Evolutionary conservation across 2,888 invertebrate species (phyloP), one percentile per base, ranked within the genome.

Genomic region (Aphidius colemani): DNA sequence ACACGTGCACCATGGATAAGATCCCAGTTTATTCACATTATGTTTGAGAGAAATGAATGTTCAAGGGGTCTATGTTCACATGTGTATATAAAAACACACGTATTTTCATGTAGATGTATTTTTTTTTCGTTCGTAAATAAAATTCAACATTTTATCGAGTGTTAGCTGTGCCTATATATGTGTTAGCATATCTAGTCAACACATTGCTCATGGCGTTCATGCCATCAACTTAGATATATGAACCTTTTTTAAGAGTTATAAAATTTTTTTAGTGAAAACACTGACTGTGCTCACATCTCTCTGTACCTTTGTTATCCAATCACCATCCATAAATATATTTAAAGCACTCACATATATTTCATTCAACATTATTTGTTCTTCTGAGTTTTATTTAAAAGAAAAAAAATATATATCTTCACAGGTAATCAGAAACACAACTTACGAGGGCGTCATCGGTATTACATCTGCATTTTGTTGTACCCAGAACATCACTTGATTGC

Each of bases 221-320:
- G 30, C 3, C 30, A 30, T 30, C 30, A 30, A 30, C 30, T 30
- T 5, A 30, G 30, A 30, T 30, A 30, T 30, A 30, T 30, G 30
- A 5, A 30, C 30, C 30, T 30, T 30, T 30, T 30, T 30, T 30
- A 30, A 30, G 5, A 30, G 30, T 0, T 30, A 30, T 30, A 5
- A 30, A 30, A 30, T 5, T 30, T 30, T 30, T 65, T 63, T 66
- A 61, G 61, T 50, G 71, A 70, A 68, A 71, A 72, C 71, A 75
- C 75, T 78, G 58, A 59, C 73, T 75, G 74, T 72, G 73, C 74
- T 74, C 77, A 71, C 72, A 74, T 74, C 74, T 74, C 74, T 78
- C 78, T 77, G 80, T 79, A 78, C 78, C 75, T 80, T 76, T 78
- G 78, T 80, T 80, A 78, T 79, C 76, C 78, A 75, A 76, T 75